Conservation (phyloP, 2,888 invertebrate species). For the Euzophera pinguis region DNA sequence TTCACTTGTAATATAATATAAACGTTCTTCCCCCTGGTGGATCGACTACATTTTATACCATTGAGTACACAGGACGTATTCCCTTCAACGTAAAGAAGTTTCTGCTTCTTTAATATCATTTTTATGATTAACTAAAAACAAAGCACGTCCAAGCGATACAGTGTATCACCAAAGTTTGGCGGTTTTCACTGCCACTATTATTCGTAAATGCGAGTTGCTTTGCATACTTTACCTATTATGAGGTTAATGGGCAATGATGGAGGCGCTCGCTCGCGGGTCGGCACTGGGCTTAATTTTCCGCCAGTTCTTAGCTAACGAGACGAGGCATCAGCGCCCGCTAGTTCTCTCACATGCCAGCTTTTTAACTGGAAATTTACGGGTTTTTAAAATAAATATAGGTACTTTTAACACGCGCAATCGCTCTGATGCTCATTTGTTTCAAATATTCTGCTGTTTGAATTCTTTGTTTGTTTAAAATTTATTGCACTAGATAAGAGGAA, state of each 20-base stretch:
- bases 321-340: constrained; percentile 25
- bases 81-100: too few species aligned
- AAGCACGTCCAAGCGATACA: neutral
- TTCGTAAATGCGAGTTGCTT: constrained; percentile 52
- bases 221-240: constrained; percentile 72
- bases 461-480: neutral
- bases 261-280: constrained; percentile 40
- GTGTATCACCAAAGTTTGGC: constrained; percentile 32
- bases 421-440: constrained; percentile 12
- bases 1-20: too few species aligned
- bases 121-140: neutral
- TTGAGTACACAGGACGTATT: too few species aligned
- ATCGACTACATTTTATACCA: too few species aligned
- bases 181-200: constrained; percentile 41
- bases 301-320: constrained; percentile 52
- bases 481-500: too few species aligned
- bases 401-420: constrained; percentile 19
- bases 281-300: constrained; percentile 52
- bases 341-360: constrained; percentile 26
- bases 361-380: constrained; percentile 32
- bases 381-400: constrained; percentile 25
- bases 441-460: neutral
- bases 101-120: too few species aligned
- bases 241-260: constrained; percentile 69
- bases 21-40: too few species aligned